Conservation (phyloP, 2,797 vertebrate genomes). For the Thripadectes ignobilis region DNA sequence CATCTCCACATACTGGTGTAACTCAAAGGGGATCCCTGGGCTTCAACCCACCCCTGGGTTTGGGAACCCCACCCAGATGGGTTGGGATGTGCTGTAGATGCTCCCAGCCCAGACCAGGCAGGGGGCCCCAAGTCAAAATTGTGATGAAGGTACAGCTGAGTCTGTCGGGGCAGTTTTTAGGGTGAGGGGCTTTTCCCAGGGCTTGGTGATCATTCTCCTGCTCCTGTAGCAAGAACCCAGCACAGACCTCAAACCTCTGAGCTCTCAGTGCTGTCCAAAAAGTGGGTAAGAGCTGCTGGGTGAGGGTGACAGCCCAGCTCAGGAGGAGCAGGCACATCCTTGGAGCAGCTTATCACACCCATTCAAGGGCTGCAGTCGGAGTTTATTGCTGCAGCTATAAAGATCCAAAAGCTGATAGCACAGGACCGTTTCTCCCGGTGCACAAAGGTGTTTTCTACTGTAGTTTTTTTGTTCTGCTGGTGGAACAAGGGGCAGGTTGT, state of each 20-base stretch:
- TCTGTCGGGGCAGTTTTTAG: neutral
- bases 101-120: accelerated
- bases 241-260: neutral
- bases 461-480: neutral
- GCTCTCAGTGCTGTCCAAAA: neutral
- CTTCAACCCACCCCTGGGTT: neutral
- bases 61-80: neutral
- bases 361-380: neutral
- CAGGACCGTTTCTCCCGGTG: neutral
- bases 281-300: neutral
- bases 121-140: neutral
- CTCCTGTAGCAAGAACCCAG: neutral
- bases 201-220: neutral
- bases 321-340: neutral
- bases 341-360: accelerated
- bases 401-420: neutral
- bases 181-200: neutral
- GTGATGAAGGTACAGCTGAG: neutral
- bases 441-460: neutral
- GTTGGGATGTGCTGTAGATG: neutral
- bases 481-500: neutral
- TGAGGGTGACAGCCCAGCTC: neutral
- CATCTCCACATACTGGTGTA: neutral
- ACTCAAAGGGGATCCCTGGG: neutral
- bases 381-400: neutral